Percentiles rank a stretch among this genome's conserved stretches.
Conservation (phyloP, 2,888 invertebrate genomes). For the Podotricha telesiphe region DNA sequence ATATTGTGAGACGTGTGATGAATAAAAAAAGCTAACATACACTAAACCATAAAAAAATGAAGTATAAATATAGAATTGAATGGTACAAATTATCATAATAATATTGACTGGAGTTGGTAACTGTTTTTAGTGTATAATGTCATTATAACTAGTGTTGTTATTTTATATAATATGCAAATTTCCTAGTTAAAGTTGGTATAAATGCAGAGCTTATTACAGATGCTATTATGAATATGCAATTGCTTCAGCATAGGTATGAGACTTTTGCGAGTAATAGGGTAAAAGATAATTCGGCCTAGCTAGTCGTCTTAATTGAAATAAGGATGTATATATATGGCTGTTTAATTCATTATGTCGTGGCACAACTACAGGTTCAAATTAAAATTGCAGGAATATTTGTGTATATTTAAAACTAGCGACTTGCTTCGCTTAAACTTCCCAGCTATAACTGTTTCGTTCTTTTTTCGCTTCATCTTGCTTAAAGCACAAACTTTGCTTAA, state of each 20-base stretch:
- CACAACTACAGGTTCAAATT: too few relatives aligned
- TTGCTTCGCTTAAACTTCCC: too few relatives aligned
- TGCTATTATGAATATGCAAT: constrained; percentile 16
- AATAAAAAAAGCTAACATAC: too few relatives aligned
- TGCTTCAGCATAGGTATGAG: not conserved
- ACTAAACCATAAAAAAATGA: not conserved
- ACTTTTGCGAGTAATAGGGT: not conserved
- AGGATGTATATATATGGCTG: too few relatives aligned
- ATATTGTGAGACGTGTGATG: too few relatives aligned
- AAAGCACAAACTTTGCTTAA: too few relatives aligned
- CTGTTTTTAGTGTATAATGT: not conserved
- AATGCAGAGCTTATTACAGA: constrained; percentile 3
- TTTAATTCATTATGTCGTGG: too few relatives aligned
- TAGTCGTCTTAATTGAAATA: too few relatives aligned
- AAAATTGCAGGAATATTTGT: too few relatives aligned
- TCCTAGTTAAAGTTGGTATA: constrained; percentile 13
- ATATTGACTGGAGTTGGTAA: not conserved
- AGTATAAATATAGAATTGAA: constrained; percentile 7
- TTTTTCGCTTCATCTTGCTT: too few relatives aligned
- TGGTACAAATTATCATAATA: not conserved
- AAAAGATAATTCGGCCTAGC: not conserved
- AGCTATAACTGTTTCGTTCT: too few relatives aligned
- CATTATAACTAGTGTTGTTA: not conserved
- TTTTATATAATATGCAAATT: constrained; percentile 26
- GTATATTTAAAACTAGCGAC: too few relatives aligned